Conservation (phyloP, 2,888 invertebrate species). For the Baronia brevicornis region DNA sequence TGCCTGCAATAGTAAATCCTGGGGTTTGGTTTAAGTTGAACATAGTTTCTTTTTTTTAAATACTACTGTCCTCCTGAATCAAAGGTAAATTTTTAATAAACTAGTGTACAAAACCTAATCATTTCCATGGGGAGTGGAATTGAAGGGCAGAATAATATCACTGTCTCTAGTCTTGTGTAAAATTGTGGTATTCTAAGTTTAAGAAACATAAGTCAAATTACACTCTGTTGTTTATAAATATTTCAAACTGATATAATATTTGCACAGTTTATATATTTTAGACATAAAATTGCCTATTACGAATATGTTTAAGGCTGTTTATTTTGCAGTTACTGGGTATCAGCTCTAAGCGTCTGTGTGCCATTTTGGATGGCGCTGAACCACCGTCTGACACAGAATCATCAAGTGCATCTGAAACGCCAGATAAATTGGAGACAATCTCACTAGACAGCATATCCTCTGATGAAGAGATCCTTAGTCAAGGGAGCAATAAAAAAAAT, state of each 20-base stretch:
- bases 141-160: too few relatives aligned
- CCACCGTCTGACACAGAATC: conserved; percentile 68
- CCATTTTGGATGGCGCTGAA: conserved; percentile 67
- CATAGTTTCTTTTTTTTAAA: too few relatives aligned
- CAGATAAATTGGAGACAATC: conserved; percentile 67
- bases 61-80: neutral
- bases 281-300: neutral
- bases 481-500: conserved; percentile 39
- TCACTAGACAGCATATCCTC: conserved; percentile 79
- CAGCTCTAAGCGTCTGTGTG: conserved; percentile 75
- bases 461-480: conserved; percentile 56
- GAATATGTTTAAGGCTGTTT: neutral
- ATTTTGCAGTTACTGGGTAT: conserved; percentile 66
- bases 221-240: too few relatives aligned
- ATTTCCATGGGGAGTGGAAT: too few relatives aligned
- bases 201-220: too few relatives aligned
- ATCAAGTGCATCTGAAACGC: conserved; percentile 41
- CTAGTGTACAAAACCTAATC: too few relatives aligned
- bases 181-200: too few relatives aligned
- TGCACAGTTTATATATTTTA: neutral
- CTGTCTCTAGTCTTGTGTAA: too few relatives aligned
- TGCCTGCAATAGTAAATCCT: too few relatives aligned
- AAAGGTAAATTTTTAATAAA: neutral
- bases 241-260: too few relatives aligned
- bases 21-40: too few relatives aligned